Evolutionary conservation across 2,797 vertebrate species (phyloP), one percentile per base, ranked within the genome.

Genomic region (Pygocentrus nattereri): DNA sequence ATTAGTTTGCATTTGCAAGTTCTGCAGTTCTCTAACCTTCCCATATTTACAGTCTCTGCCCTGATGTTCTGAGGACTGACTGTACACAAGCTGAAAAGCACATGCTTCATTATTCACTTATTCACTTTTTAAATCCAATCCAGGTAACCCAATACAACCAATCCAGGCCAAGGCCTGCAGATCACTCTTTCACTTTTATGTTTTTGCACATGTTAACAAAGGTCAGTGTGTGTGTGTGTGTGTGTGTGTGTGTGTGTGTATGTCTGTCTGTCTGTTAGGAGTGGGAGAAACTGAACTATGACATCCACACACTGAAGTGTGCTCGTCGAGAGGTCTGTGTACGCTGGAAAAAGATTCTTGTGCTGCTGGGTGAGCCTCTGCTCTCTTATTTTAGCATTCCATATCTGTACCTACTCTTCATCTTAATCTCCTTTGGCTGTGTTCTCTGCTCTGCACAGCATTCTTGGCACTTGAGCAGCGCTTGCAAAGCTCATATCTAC

Each of bases 231-330:
- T 44, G n/a, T n/a, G n/a, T n/a, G n/a, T n/a, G n/a, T 82, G 11
- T 83, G 23, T 77, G n/a, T 77, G 23, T 85, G 52, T 87, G 21
- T 87, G 58, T 65, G n/a, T 74, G n/a, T 77, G 16, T 75, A 11
- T 69, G 16, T 82, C 6, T 83, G 25, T 78, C 27, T 76, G 19
- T 85, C 41, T 87, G 19, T 87, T 71, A 97, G 97, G 96, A 97
- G 85, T 98, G 97, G 97, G 96, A 97, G 84, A 97, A 97, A 90
- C 93, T 98, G 87, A 98, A 97, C 88, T 98, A 96, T 58, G 96
- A 98, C 83, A 98, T 98, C 76, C 93, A 97, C 47, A 91, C 93
- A 0, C 85, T 98, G 78, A 89, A 94, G 64, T 97, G 95, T 64
- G 86, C 94, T 62, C 92, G 92, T 64, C 94, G 95, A 83, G 95